Evolutionary conservation across 2,797 vertebrate species (phyloP).

Genomic region (Sebastiscus tertius): DNA sequence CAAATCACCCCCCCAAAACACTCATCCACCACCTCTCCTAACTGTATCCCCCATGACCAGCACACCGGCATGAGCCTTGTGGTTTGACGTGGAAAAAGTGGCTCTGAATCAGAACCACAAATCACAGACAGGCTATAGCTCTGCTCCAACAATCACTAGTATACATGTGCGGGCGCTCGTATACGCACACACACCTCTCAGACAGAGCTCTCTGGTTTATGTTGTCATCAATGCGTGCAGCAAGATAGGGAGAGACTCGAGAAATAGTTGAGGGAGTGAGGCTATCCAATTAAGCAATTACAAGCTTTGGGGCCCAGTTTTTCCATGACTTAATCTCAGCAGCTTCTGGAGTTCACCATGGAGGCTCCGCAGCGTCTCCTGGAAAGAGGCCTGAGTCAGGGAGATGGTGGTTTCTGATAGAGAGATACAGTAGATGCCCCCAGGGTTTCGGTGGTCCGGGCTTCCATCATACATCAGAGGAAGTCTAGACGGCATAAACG

Average conservation of each 20-base stretch:
- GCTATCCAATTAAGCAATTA: constrained; percentile 78
- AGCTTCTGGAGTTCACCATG: constrained; percentile 70
- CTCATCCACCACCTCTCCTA: background rate
- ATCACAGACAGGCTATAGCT: constrained; percentile 50
- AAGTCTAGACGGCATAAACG: constrained; percentile 64
- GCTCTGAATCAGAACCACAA: constrained; percentile 65
- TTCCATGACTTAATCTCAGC: constrained; percentile 80
- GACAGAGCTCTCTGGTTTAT: constrained; percentile 50
- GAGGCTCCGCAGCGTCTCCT: constrained; percentile 75
- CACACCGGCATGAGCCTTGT: constrained; percentile 32
- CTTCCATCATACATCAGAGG: constrained; percentile 59
- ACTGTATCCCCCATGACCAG: constrained; percentile 39
- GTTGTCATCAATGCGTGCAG: constrained; percentile 58
- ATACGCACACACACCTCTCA: constrained; percentile 50
- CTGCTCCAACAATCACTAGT: constrained; percentile 26
- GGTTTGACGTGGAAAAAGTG: constrained; percentile 60
- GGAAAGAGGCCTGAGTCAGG: constrained; percentile 67
- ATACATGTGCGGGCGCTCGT: constrained; percentile 47
- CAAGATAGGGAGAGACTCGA: constrained; percentile 48
- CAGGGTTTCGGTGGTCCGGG: constrained; percentile 34
- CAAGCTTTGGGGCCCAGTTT: constrained; percentile 62
- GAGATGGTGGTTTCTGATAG: constrained; percentile 66
- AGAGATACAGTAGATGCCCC: constrained; percentile 57
- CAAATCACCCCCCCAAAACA: constrained; percentile 26
- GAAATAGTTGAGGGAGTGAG: constrained; percentile 61